Evolutionary conservation across 2,797 vertebrate genomes (phyloP), one percentile per base, ranked within the genome.

Genomic region (Pelodytes ibericus): DNA sequence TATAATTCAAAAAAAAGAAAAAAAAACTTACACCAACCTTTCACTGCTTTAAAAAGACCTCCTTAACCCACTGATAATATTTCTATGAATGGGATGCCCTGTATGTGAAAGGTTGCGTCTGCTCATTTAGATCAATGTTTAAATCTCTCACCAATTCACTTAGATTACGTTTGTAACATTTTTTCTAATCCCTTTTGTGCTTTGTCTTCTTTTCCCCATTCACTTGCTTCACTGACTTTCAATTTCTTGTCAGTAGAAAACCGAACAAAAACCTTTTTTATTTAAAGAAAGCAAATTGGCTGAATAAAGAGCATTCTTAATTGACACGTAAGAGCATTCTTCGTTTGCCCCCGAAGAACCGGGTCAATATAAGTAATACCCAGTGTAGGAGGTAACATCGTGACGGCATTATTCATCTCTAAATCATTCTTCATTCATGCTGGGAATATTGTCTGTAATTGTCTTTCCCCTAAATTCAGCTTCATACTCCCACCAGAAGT

Each of bases 251-350:
- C 22, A 51, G n/a, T 15, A 39, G 7, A 56, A 57, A 61, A 11
- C 44, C 27, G 56, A 75, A 61, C 49, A 68, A 8, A 7, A 26
- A 2, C 56, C 27, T 13, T 27, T 61, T 31, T 61, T 31, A 56
- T 5, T 60, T 60, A 27, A 44, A 47, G 39, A 67, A 33, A 61
- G 27, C 25, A 22, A 41, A 31, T 71, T 70, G 59, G 33, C 30
- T 76, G 74, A 68, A 61, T 39, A 61, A 56, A 68, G 16, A 13
- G 9, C 71, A 68, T 69, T 73, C 31, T 57, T 26, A n/a, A 57
- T 36, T 53, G 31, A 25, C 30, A 30, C 20, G 33, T 56, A 33
- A 31, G 18, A 53, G n/a, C 59, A 53, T 73, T 68, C 27, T 31
- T 27, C 4, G 13, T 26, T 68, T 61, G 65, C 67, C 64, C 33